Percentiles rank a stretch among this genome's conserved stretches.
phyloP scores from a whole-genome alignment of 2,113 vertebrate genomes.

The Boulengeromyrus knoepffleri region DNA sequence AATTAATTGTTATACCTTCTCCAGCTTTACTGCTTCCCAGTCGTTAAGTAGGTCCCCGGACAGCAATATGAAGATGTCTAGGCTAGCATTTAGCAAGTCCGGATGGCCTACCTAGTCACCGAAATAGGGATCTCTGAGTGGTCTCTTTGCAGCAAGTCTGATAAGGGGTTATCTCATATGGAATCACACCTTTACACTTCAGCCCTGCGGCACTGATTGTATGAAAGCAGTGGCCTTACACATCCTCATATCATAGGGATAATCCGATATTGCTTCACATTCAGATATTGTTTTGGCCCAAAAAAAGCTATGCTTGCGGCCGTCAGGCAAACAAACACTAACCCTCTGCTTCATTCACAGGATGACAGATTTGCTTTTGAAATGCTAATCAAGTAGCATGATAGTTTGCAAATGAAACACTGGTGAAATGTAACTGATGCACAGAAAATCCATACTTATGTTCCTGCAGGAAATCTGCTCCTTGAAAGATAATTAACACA shows the following conservation, averaged over 20 bases:
- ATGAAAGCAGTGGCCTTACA: background rate
- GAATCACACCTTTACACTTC: background rate
- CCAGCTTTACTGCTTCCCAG: slow-evolving; percentile 35
- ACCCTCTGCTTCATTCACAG: slow-evolving; percentile 17
- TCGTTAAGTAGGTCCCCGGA: slow-evolving; percentile 50
- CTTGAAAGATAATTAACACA: slow-evolving; percentile 12
- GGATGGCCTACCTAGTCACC: slow-evolving; percentile 47
- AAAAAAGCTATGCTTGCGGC: background rate
- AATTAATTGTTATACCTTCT: slow-evolving; percentile 37
- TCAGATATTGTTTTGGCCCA: background rate
- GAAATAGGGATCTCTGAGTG: slow-evolving; percentile 45
- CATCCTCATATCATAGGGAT: background rate
- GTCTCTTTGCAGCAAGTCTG: slow-evolving; percentile 38
- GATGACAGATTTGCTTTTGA: slow-evolving; percentile 28
- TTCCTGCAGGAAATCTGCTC: slow-evolving; percentile 18
- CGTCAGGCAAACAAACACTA: background rate
- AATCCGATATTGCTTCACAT: slow-evolving; percentile 13
- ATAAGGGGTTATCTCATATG: background rate
- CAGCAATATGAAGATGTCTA: slow-evolving; percentile 46
- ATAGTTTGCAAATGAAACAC: background rate
- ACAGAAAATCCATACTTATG: background rate
- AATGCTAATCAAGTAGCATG: slow-evolving; percentile 36
- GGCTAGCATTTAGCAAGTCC: slow-evolving; percentile 43
- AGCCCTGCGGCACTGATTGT: background rate
- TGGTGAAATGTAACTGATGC: background rate